A percentile compares a stretch with the other conserved stretches of the same genome.
Evolutionary conservation across 2,888 invertebrate species (phyloP).

Genomic region (Zelleria hepariella): DNA sequence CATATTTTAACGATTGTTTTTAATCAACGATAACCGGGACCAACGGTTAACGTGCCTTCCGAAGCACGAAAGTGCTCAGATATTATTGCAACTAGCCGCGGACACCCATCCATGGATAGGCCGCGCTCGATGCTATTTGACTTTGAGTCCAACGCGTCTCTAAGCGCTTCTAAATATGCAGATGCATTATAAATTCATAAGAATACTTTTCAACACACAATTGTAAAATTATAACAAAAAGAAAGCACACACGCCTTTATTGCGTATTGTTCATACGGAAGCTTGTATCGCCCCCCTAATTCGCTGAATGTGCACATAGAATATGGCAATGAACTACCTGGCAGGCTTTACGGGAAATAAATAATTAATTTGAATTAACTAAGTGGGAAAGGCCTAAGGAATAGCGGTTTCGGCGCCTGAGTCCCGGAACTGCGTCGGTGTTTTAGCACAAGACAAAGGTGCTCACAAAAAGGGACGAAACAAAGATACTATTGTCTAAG

Average conservation of each 20-base stretch:
- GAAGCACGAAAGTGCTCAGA: too few relatives aligned
- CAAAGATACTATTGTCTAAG: not conserved
- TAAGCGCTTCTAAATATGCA: too few relatives aligned
- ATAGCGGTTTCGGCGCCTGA: constrained; percentile 6
- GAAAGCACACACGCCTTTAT: not conserved
- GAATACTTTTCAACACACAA: too few relatives aligned
- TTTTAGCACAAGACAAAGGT: constrained; percentile 21
- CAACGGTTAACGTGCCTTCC: too few relatives aligned
- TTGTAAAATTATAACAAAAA: too few relatives aligned
- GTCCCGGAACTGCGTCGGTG: constrained; percentile 6
- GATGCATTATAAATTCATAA: too few relatives aligned
- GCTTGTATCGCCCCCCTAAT: not conserved
- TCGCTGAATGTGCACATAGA: not conserved
- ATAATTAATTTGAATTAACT: constrained; percentile 64
- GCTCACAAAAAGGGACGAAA: not conserved
- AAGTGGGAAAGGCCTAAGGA: constrained; percentile 23
- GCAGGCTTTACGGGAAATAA: constrained; percentile 44
- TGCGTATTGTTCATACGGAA: not conserved
- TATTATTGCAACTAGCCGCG: too few relatives aligned
- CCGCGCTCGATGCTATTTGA: too few relatives aligned
- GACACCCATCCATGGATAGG: too few relatives aligned
- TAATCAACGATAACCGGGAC: too few relatives aligned
- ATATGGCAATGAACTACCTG: constrained; percentile 37
- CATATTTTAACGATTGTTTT: too few relatives aligned
- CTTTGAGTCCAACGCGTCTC: too few relatives aligned